These are phyloP conservation scores for Pomacea canaliculata DNA, from an alignment of 2,888 invertebrate species.

Conservation along the genomic window DNA sequence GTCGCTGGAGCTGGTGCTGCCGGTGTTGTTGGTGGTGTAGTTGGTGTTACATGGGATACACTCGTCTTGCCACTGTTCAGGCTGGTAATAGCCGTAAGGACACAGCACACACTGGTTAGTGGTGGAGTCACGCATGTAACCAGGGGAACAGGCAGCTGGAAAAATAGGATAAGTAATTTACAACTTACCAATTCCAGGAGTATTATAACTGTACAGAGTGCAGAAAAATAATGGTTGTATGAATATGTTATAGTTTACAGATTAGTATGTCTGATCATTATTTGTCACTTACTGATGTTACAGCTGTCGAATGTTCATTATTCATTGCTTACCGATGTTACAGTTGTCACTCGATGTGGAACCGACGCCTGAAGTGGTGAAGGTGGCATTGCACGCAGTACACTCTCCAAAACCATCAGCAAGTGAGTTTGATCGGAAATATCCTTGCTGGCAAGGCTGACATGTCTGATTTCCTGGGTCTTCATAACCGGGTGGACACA, in stretches of 20 bases:
- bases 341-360: slow-evolving; percentile 25
- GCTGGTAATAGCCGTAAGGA: slow-evolving; percentile 67
- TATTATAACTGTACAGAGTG: no score
- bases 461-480: slow-evolving; percentile 16
- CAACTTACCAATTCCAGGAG: no score
- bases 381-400: slow-evolving; percentile 26
- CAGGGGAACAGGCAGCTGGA: slow-evolving; percentile 46
- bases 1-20: not conserved
- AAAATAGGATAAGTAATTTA: slow-evolving; percentile 6
- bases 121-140: slow-evolving; percentile 73
- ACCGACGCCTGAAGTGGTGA: slow-evolving; percentile 31
- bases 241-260: no score
- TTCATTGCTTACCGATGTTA: slow-evolving; percentile 33
- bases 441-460: slow-evolving; percentile 19
- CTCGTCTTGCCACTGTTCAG: slow-evolving; percentile 78
- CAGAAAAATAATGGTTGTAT: no score
- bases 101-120: slow-evolving; percentile 81
- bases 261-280: no score
- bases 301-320: not conserved
- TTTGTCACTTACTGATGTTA: no score
- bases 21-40: slow-evolving; percentile 23
- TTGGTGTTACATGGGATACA: slow-evolving; percentile 73
- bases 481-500: slow-evolving; percentile 25
- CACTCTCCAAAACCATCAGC: slow-evolving; percentile 32
- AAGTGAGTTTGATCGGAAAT: slow-evolving; percentile 17